Percentiles rank a stretch among this genome's conserved stretches.
Evolutionary conservation across 2,888 invertebrate genomes (phyloP).

Genomic region (Pseudeuparius sepicola): DNA sequence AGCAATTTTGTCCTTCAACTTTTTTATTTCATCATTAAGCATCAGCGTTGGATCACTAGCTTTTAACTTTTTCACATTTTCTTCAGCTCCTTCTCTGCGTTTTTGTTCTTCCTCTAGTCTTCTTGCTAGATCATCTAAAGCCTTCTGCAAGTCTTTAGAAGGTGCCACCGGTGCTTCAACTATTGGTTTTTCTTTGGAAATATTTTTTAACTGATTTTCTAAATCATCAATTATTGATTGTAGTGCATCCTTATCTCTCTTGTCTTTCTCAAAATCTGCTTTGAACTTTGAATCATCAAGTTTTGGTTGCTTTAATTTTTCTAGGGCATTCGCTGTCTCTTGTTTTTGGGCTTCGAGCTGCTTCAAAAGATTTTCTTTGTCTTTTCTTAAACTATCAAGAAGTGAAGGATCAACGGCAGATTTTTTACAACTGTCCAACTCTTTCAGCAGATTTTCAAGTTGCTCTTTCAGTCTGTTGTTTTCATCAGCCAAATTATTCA

Average conservation of each 20-base stretch:
- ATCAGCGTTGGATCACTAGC: constrained; percentile 23
- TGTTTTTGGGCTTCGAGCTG: constrained; percentile 26
- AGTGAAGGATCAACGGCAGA: constrained; percentile 14
- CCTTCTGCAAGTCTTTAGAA: constrained; percentile 21
- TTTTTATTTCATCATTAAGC: constrained; percentile 24
- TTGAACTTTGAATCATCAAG: constrained; percentile 13
- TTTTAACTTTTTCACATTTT: constrained; percentile 23
- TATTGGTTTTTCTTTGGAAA: constrained; percentile 19
- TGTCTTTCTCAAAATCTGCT: constrained; percentile 23
- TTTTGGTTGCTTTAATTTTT: constrained; percentile 24
- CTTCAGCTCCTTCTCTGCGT: constrained; percentile 25
- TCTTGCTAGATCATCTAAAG: constrained; percentile 25
- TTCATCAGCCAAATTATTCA: constrained; percentile 16
- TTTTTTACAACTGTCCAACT: constrained; percentile 15
- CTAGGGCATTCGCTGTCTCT: constrained; percentile 25
- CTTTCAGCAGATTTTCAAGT: constrained; percentile 10
- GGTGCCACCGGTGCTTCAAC: constrained; percentile 14
- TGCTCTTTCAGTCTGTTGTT: constrained; percentile 18
- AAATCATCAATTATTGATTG: constrained; percentile 29
- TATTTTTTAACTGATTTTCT: constrained; percentile 26
- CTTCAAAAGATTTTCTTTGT: constrained; percentile 27
- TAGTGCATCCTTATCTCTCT: constrained; percentile 29
- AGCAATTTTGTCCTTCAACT: constrained; percentile 20
- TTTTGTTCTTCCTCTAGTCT: constrained; percentile 26
- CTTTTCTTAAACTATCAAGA: constrained; percentile 23